Conservation (phyloP, 2,797 vertebrate genomes). For the Lepilemur ruficaudatus region DNA sequence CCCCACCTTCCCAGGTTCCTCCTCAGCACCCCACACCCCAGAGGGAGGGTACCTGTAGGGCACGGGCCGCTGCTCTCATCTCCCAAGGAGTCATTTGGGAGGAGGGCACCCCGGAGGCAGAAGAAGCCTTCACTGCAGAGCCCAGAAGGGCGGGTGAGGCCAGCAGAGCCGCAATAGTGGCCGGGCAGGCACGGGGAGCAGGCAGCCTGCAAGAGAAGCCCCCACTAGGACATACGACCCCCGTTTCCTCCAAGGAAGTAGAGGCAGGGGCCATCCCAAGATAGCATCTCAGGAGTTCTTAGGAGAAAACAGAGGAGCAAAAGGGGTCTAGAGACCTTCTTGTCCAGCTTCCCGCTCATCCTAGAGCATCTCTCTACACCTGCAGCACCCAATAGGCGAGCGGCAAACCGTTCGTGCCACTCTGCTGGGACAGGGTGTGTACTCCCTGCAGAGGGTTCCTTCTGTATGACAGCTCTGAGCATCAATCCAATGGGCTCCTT, state of each 20-base stretch:
- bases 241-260: too few relatives aligned
- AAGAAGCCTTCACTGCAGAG: constrained; percentile 90
- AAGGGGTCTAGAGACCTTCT: neutral
- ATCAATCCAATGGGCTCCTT: neutral
- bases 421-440: too few relatives aligned
- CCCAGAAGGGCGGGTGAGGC: constrained; percentile 86
- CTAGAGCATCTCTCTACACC: too few relatives aligned
- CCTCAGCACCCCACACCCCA: neutral
- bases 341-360: neutral
- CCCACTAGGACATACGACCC: too few relatives aligned
- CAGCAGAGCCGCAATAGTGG: constrained; percentile 85
- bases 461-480: neutral
- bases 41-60: constrained; percentile 85
- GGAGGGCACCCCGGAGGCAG: constrained; percentile 84
- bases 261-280: neutral
- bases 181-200: constrained; percentile 88
- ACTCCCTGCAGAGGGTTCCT: neutral
- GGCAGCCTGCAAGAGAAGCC: constrained; percentile 81
- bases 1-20: neutral
- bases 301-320: neutral
- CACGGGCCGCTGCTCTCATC: constrained; percentile 87
- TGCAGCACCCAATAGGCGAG: accelerated
- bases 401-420: too few relatives aligned
- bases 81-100: constrained; percentile 81
- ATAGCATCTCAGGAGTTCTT: neutral